phyloP scores from a whole-genome alignment of 2,888 invertebrate species.

The Iselma pallidipennis region DNA sequence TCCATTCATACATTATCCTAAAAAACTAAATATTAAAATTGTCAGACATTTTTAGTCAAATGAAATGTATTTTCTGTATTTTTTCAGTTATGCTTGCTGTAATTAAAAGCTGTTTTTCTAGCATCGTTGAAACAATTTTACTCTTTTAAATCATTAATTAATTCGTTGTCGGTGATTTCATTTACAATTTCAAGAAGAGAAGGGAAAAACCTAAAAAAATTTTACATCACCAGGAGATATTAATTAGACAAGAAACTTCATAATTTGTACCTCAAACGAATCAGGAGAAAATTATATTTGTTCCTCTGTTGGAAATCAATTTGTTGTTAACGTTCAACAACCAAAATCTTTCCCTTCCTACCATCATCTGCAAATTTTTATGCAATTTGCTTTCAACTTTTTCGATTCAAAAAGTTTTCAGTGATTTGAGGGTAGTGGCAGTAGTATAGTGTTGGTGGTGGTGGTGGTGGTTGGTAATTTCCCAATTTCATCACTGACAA shows the following conservation, averaged over 20 bases:
- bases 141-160: slow-evolving; percentile 43
- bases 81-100: too few species aligned
- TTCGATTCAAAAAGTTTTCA: slow-evolving; percentile 25
- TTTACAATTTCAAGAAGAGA: slow-evolving; percentile 21
- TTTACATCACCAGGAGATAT: background rate
- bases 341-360: background rate
- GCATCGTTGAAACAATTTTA: slow-evolving; percentile 37
- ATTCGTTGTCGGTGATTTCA: slow-evolving; percentile 42
- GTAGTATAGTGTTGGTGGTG: too few species aligned
- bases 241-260: background rate
- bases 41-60: too few species aligned
- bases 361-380: slow-evolving; percentile 12
- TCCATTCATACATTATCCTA: too few species aligned
- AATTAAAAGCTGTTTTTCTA: too few species aligned
- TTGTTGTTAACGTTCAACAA: background rate
- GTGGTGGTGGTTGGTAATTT: slow-evolving; percentile 20
- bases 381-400: slow-evolving; percentile 22
- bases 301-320: background rate
- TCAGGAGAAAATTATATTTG: too few species aligned
- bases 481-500: slow-evolving; percentile 25
- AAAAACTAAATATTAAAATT: too few species aligned
- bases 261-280: background rate
- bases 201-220: too few species aligned
- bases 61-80: too few species aligned
- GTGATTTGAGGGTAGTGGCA: slow-evolving; percentile 11